These are phyloP conservation scores for Bettongia penicillata DNA, from an alignment of 2,113 vertebrate genomes.

Conservation along the genomic window DNA sequence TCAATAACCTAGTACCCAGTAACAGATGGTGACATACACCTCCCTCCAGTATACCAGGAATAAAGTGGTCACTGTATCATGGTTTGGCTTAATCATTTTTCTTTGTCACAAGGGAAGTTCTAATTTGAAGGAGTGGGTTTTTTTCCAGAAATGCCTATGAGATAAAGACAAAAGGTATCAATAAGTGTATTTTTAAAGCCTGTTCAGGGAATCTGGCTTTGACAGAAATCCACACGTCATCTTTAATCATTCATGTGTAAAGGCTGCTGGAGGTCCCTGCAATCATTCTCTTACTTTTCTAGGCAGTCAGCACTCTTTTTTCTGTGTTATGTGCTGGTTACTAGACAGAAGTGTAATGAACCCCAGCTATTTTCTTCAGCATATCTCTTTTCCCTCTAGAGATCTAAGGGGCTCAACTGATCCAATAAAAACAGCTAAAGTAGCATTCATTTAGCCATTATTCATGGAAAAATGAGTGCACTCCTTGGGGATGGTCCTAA, in stretches of 20 bases:
- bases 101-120: background rate
- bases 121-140: background rate
- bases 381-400: slow-evolving; percentile 76
- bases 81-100: background rate
- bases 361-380: slow-evolving; percentile 72
- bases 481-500: slow-evolving; percentile 83
- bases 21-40: background rate
- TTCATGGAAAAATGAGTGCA: slow-evolving; percentile 89
- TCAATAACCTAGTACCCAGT: background rate
- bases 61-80: background rate
- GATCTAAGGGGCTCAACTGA: slow-evolving; percentile 81
- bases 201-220: background rate
- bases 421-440: slow-evolving; percentile 85
- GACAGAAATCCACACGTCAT: background rate
- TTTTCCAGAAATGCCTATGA: background rate
- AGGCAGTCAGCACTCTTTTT: slow-evolving; percentile 45
- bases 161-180: background rate
- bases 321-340: slow-evolving; percentile 66
- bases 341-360: slow-evolving; percentile 70
- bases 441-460: slow-evolving; percentile 85
- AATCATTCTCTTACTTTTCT: slow-evolving; percentile 19
- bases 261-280: background rate
- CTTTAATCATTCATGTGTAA: background rate
- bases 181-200: background rate
- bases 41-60: background rate